Evolutionary conservation across 2,797 vertebrate genomes (phyloP).

Genomic region (Ciconia nigra): DNA sequence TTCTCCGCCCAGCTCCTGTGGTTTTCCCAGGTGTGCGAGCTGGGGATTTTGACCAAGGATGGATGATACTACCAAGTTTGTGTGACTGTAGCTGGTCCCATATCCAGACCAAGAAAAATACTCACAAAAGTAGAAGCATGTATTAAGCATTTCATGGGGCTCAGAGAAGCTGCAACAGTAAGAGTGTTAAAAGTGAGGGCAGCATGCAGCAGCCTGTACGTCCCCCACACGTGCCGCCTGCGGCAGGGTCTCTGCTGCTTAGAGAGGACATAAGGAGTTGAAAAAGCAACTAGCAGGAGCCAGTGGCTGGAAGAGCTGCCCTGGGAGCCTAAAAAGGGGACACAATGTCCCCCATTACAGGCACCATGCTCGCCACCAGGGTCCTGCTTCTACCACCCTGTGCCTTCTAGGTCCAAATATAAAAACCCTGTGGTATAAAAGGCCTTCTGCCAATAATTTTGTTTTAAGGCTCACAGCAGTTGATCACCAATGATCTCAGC

Average conservation of each 20-base stretch:
- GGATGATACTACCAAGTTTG: not conserved
- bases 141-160: not conserved
- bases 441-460: not conserved
- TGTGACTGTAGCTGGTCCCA: not conserved
- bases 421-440: not conserved
- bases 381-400: not conserved
- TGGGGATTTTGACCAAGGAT: not conserved
- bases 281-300: not conserved
- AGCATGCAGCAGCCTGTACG: rapidly evolving
- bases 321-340: not conserved
- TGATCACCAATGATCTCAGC: not conserved
- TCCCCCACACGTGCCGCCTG: rapidly evolving
- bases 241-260: not conserved
- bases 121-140: not conserved
- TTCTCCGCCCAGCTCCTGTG: conserved; percentile 6
- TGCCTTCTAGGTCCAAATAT: not conserved
- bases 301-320: not conserved
- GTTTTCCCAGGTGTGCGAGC: not conserved
- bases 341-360: not conserved
- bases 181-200: not conserved
- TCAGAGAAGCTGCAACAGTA: not conserved
- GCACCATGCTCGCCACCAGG: not conserved
- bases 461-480: not conserved
- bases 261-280: not conserved
- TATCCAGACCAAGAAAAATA: not conserved